Conservation (phyloP, 64 coral and sea anemone genomes). For the Stichodactyla helianthus region DNA sequence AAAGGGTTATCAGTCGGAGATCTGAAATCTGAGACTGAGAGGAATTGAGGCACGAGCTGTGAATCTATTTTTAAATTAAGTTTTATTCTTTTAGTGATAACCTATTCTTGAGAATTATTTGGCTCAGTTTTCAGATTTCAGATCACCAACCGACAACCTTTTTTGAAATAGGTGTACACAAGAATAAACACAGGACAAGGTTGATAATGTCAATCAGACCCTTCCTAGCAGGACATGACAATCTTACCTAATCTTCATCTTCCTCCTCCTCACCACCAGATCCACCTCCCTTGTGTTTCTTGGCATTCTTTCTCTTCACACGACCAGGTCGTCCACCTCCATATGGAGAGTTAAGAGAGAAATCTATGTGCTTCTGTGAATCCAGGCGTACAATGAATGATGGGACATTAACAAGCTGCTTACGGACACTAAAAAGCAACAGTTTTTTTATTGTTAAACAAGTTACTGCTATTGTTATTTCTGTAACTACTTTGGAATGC, state of each 20-base stretch:
- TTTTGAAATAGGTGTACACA: too few species aligned
- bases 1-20: too few species aligned
- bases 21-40: too few species aligned
- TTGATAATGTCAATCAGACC: too few species aligned
- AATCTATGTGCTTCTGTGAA: slow-evolving; percentile 99
- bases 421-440: slow-evolving; percentile 75
- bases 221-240: background rate
- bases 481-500: background rate
- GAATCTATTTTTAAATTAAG: too few species aligned
- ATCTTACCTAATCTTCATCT: slow-evolving; percentile 96
- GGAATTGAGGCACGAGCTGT: too few species aligned
- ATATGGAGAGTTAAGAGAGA: slow-evolving; percentile 96
- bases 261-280: slow-evolving; percentile 84
- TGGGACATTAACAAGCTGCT: slow-evolving; percentile 99
- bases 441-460: background rate
- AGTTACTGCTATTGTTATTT: background rate
- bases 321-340: slow-evolving; percentile 95
- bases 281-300: slow-evolving; percentile 64
- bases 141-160: too few species aligned
- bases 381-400: slow-evolving; percentile 93
- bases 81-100: too few species aligned
- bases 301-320: slow-evolving; percentile 98
- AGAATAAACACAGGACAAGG: too few species aligned
- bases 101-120: too few species aligned
- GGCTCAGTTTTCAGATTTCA: too few species aligned